Conservation (phyloP, 2,797 vertebrate genomes). For the Anas bahamensis region DNA sequence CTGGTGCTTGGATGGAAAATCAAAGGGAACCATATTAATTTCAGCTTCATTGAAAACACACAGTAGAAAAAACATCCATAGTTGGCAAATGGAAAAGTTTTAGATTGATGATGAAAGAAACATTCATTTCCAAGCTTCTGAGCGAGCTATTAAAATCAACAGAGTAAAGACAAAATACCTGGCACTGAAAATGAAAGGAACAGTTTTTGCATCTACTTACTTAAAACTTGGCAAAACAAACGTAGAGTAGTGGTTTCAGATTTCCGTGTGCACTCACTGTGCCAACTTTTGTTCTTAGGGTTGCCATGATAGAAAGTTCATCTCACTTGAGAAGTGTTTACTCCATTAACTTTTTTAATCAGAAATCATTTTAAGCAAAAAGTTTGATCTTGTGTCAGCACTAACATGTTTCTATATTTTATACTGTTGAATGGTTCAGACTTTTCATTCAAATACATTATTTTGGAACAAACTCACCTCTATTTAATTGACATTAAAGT, state of each 20-base stretch:
- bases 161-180: slow-evolving; percentile 74
- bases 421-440: neutral
- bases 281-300: slow-evolving; percentile 5
- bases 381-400: neutral
- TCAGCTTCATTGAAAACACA: slow-evolving; percentile 55
- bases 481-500: neutral
- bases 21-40: slow-evolving; percentile 58
- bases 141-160: slow-evolving; percentile 70
- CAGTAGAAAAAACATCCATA: neutral
- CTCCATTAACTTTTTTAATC: slow-evolving; percentile 21
- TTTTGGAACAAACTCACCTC: neutral
- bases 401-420: neutral
- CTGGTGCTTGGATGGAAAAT: slow-evolving; percentile 34
- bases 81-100: slow-evolving; percentile 55
- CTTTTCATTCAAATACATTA: neutral
- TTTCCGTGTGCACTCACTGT: slow-evolving; percentile 40
- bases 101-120: slow-evolving; percentile 65
- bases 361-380: slow-evolving; percentile 41
- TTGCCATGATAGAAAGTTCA: slow-evolving; percentile 3
- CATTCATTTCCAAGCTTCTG: slow-evolving; percentile 64
- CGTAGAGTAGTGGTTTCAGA: slow-evolving; percentile 44
- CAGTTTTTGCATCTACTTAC: slow-evolving; percentile 61
- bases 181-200: slow-evolving; percentile 69
- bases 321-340: neutral
- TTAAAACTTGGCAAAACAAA: slow-evolving; percentile 71